Percentiles rank a stretch among this genome's conserved stretches.
phyloP scores from a whole-genome alignment of 2,888 invertebrate genomes.

The Amorpha juglandis region DNA sequence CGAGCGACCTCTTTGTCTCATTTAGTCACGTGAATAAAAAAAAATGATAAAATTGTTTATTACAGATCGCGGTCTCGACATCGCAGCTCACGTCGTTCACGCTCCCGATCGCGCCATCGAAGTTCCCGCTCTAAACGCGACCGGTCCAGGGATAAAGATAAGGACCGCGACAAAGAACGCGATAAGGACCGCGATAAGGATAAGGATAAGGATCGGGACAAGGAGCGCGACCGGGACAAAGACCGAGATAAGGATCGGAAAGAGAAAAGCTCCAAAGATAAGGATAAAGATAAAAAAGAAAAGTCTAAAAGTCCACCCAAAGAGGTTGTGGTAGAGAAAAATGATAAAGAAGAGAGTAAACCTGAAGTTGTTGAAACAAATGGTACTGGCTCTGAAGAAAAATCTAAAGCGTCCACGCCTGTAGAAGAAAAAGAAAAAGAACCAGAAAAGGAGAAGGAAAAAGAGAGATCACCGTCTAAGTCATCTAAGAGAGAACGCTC shows the following conservation, averaged over 20 bases:
- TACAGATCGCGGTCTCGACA: slow-evolving; percentile 67
- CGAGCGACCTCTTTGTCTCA: too few relatives aligned
- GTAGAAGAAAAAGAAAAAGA: slow-evolving; percentile 60
- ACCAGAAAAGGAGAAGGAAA: slow-evolving; percentile 54
- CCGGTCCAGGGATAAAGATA: slow-evolving; percentile 66
- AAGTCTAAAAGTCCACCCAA: slow-evolving; percentile 67
- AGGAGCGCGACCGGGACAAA: slow-evolving; percentile 41
- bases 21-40: neutral
- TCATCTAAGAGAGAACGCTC: slow-evolving; percentile 70
- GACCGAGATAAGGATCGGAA: slow-evolving; percentile 56
- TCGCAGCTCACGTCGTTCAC: slow-evolving; percentile 83
- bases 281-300: slow-evolving; percentile 55
- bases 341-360: slow-evolving; percentile 62
- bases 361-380: slow-evolving; percentile 62
- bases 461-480: slow-evolving; percentile 66
- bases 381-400: slow-evolving; percentile 57
- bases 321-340: slow-evolving; percentile 53
- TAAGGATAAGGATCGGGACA: slow-evolving; percentile 54
- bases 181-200: slow-evolving; percentile 55
- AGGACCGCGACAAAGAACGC: slow-evolving; percentile 61
- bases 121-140: slow-evolving; percentile 81
- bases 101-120: slow-evolving; percentile 81
- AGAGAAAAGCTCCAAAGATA: slow-evolving; percentile 39
- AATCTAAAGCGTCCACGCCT: slow-evolving; percentile 65
- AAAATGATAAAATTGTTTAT: slow-evolving; percentile 9